Conservation (phyloP, 2,888 invertebrate genomes). For the Chironomus tentans region DNA sequence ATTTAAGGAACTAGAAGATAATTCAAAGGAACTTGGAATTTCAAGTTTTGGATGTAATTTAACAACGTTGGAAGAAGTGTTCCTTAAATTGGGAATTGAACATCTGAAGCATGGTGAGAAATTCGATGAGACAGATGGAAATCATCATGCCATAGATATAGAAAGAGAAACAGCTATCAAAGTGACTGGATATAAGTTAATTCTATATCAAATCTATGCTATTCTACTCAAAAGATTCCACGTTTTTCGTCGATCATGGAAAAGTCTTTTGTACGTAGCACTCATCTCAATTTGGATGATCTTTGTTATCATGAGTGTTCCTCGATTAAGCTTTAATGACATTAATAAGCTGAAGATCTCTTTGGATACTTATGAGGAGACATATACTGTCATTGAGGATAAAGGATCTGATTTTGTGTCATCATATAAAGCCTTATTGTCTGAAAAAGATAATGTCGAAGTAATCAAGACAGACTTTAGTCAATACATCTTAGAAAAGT, state of each 20-base stretch:
- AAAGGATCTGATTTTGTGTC: not conserved
- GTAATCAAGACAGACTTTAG: not conserved
- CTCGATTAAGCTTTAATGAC: conserved; percentile 39
- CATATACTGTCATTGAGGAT: conserved; percentile 36
- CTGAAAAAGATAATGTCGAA: not conserved
- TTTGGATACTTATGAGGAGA: conserved; percentile 43
- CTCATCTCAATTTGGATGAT: conserved; percentile 58
- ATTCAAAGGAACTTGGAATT: conserved; percentile 51
- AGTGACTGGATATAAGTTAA: conserved; percentile 35
- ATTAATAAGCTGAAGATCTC: conserved; percentile 49
- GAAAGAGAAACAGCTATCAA: not conserved
- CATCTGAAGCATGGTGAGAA: conserved; percentile 31
- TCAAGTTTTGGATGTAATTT: conserved; percentile 74
- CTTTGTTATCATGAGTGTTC: conserved; percentile 49
- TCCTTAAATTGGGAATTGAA: conserved; percentile 59
- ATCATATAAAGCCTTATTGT: not conserved
- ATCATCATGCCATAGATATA: not conserved
- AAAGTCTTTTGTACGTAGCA: conserved; percentile 55
- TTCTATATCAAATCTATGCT: conserved; percentile 54
- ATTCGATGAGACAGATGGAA: not conserved
- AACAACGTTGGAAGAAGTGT: conserved; percentile 84
- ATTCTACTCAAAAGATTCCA: conserved; percentile 58
- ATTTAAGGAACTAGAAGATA: conserved; percentile 56
- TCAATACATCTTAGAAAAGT: conserved; percentile 33
- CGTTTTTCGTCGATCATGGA: conserved; percentile 57